Evolutionary conservation across 1,140 invertebrate genomes (phyloP).

Genomic region (Eulimnadia texana): DNA sequence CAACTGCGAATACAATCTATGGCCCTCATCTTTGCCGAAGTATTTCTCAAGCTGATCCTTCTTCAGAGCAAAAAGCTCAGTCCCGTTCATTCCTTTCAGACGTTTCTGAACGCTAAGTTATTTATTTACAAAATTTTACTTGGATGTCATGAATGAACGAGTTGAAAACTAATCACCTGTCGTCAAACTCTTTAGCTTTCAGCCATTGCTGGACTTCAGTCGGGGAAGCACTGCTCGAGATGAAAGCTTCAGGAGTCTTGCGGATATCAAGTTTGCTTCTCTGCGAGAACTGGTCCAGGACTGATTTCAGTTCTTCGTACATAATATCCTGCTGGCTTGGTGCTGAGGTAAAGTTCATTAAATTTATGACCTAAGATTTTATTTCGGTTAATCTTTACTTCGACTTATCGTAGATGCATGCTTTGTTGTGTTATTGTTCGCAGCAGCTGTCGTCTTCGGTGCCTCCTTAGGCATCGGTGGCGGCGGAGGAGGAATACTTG

Average conservation of each 20-base stretch:
- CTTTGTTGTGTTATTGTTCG: not conserved
- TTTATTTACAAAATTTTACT: not conserved
- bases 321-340: constrained; percentile 32
- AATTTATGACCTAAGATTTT: too few relatives aligned
- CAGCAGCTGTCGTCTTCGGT: not conserved
- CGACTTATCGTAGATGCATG: not conserved
- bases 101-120: constrained; percentile 38
- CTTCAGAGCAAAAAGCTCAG: constrained; percentile 50
- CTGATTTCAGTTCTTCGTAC: constrained; percentile 51
- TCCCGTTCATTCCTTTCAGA: constrained; percentile 46
- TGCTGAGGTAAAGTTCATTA: not conserved
- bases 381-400: too few relatives aligned
- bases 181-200: constrained; percentile 53
- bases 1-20: constrained; percentile 54
- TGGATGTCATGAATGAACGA: too few relatives aligned
- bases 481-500: constrained; percentile 16
- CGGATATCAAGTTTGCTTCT: constrained; percentile 42
- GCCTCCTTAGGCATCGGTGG: constrained; percentile 13
- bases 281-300: constrained; percentile 44
- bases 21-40: constrained; percentile 51
- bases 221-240: constrained; percentile 44
- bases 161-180: constrained; percentile 31
- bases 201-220: constrained; percentile 60
- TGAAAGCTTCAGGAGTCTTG: constrained; percentile 53
- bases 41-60: constrained; percentile 46